Evolutionary conservation across 2,113 vertebrate species (phyloP), one percentile per base, ranked within the genome.

Genomic region (Orcinus orca): DNA sequence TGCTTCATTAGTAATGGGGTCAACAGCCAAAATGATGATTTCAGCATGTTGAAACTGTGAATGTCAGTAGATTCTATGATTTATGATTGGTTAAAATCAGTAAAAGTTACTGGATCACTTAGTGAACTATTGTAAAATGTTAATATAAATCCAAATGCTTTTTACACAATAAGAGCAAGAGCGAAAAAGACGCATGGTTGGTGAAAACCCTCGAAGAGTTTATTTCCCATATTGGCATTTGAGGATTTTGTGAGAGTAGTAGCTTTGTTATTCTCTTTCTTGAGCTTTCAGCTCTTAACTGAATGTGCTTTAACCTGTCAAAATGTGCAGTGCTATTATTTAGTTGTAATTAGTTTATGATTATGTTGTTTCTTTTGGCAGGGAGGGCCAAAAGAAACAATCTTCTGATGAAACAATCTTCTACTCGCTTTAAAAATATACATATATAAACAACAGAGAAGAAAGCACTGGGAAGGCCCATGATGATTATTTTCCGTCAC

Each of bases 311-410:
- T 93, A 93, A 21, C 25, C 76, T 81, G 41, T n/a, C 53, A 62
- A 94, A 96, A 93, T 83, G 87, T 33, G 53, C 60, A 82, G 25
- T 65, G 87, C 76, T 97, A 50, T 92, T 96, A 97, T 90, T 97
- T 68, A 96, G 50, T 13, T 82, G 20, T 79, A 93, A 50, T 93
- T 96, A 92, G 70, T 84, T 50, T 88, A 97, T 79, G n/a, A 88
- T 87, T 71, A 33, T 73, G 83, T 38, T 17, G 5, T 92, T 83
- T 83, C 68, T 90, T 95, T 94, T 77, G 60, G 88, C 20, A 87
- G 36, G 23, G 71, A 95, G 91, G 18, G n/a, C 73, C 36, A 70
- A 71, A 95, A 55, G 33, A 94, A 87, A 88, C 44, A 89, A 5
- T 18, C 63, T 94, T 89, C 36, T 73, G 74, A 95, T 60, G 33